A percentile compares a stretch with the other conserved stretches of the same genome.
These are phyloP conservation scores for Neosilurus hyrtlii DNA, from an alignment of 2,797 vertebrate species.

Conservation along the genomic window DNA sequence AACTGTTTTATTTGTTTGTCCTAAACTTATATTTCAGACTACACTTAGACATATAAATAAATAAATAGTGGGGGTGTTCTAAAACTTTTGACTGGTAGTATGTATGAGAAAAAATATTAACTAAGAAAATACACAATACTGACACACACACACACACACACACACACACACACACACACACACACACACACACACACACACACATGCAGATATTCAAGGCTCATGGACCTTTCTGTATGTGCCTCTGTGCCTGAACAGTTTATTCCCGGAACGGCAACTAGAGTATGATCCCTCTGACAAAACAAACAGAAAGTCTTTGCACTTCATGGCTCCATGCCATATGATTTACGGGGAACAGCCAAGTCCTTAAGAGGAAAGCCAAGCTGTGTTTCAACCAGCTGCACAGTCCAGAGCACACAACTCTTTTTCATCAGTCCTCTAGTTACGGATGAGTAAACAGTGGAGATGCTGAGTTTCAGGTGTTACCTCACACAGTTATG, in stretches of 20 bases:
- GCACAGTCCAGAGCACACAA: conserved; percentile 31
- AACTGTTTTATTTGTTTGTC: no score
- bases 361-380: conserved; percentile 33
- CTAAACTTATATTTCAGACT: no score
- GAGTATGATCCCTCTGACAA: conserved; percentile 39
- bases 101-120: not conserved
- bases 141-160: no score
- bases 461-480: conserved; percentile 24
- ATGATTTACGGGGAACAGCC: conserved; percentile 43
- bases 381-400: conserved; percentile 20
- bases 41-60: no score
- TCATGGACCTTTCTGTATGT: not conserved
- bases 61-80: no score
- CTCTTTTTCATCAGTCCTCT: not conserved
- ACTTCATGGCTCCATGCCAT: conserved; percentile 2
- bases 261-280: conserved; percentile 7
- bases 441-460: conserved; percentile 35
- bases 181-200: not conserved
- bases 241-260: not conserved
- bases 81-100: not conserved
- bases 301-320: conserved; percentile 48
- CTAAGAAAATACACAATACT: not conserved
- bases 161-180: no score
- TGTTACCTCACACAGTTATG: conserved; percentile 10
- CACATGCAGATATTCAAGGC: not conserved